Conservation (phyloP, 2,797 vertebrate species). For the Picus viridis region DNA sequence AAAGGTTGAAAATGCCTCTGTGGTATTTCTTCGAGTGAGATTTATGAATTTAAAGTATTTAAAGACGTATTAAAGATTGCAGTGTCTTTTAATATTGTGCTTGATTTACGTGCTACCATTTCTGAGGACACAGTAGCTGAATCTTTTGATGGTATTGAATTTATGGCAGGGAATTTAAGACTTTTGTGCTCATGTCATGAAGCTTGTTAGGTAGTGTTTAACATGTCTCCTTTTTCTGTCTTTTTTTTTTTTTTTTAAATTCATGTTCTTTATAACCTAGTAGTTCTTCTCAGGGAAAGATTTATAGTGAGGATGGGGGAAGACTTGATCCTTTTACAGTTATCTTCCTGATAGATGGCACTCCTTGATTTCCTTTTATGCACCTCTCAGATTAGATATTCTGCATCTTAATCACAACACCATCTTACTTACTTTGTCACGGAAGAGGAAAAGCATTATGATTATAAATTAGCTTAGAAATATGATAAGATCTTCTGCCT, state of each 20-base stretch:
- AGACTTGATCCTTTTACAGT: slow-evolving; percentile 11
- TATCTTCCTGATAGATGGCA: slow-evolving; percentile 37
- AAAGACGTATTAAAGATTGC: slow-evolving; percentile 11
- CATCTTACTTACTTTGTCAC: slow-evolving; percentile 13
- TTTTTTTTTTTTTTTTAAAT: background rate
- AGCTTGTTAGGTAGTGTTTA: slow-evolving; percentile 68
- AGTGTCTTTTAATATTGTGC: background rate
- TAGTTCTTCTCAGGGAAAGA: slow-evolving; percentile 15
- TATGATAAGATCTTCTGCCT: background rate
- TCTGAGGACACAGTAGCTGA: slow-evolving; percentile 16
- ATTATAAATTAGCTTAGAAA: slow-evolving; percentile 14
- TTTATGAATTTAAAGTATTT: slow-evolving; percentile 40
- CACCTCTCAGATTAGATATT: slow-evolving; percentile 42
- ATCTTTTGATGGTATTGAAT: slow-evolving; percentile 35
- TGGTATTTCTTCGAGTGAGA: background rate
- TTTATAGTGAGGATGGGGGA: background rate
- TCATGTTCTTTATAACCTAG: slow-evolving; percentile 1
- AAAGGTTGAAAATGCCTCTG: background rate
- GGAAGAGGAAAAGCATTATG: background rate
- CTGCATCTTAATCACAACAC: slow-evolving; percentile 34
- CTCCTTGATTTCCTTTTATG: slow-evolving; percentile 36
- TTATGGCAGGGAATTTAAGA: slow-evolving; percentile 55
- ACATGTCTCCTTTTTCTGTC: slow-evolving; percentile 38
- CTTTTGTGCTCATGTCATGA: slow-evolving; percentile 67
- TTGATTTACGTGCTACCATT: background rate